Conservation (phyloP, 2,797 vertebrate species). For the Neostethus bicornis region DNA sequence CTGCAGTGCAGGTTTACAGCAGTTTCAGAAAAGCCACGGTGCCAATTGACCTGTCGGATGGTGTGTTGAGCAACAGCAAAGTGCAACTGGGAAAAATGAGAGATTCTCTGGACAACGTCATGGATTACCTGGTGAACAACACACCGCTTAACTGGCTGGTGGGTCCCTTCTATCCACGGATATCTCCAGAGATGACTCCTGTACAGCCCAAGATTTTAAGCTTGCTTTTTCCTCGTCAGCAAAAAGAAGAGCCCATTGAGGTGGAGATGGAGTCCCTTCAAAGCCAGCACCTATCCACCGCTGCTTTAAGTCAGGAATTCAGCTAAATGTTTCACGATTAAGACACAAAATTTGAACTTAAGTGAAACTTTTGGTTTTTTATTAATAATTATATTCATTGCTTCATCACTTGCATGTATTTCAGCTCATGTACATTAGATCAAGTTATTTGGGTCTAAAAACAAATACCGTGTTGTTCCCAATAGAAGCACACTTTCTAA, state of each 20-base stretch:
- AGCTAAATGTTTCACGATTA: neutral
- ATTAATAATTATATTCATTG: too few species aligned
- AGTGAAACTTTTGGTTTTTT: too few species aligned
- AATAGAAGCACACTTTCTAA: too few species aligned
- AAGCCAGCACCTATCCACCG: neutral
- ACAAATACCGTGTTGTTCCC: too few species aligned
- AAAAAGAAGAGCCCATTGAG: constrained; percentile 25
- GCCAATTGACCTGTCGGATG: constrained; percentile 84
- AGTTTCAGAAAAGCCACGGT: constrained; percentile 78
- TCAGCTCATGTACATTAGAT: too few species aligned
- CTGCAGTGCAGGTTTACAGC: constrained; percentile 82
- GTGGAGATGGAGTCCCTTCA: constrained; percentile 55
- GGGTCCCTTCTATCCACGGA: constrained; percentile 91
- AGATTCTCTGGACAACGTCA: constrained; percentile 87
- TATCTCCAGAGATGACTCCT: constrained; percentile 16
- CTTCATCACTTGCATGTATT: too few species aligned
- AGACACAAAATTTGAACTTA: too few species aligned
- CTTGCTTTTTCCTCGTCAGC: neutral
- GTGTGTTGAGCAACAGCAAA: constrained; percentile 80
- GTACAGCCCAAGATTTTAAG: neutral
- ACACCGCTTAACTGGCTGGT: constrained; percentile 97
- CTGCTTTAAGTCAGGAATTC: neutral
- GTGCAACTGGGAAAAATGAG: constrained; percentile 87
- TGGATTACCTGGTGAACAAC: constrained; percentile 97
- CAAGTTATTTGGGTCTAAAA: too few species aligned